Percentiles rank a stretch among this genome's conserved stretches.
Evolutionary conservation across 2,888 invertebrate species (phyloP).

Genomic region (Phania funesta): DNA sequence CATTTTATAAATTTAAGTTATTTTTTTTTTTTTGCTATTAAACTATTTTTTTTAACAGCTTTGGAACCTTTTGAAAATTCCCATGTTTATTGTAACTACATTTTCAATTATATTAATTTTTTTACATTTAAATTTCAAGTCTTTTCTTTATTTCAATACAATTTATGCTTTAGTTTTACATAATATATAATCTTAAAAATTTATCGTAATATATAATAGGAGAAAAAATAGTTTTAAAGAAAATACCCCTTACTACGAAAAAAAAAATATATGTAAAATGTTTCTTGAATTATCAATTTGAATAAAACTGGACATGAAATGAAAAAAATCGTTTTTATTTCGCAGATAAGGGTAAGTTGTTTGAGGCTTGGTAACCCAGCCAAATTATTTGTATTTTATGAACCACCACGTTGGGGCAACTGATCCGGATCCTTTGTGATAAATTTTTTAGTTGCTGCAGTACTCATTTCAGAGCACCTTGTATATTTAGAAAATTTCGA

Average conservation of each 20-base stretch:
- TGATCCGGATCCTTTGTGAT: too few relatives aligned
- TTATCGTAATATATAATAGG: slow-evolving; percentile 37
- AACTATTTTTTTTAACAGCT: background rate
- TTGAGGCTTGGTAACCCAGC: too few relatives aligned
- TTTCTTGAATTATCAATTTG: slow-evolving; percentile 47
- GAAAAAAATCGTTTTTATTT: background rate
- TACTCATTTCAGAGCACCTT: too few relatives aligned
- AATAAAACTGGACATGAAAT: slow-evolving; percentile 35
- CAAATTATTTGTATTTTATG: too few relatives aligned
- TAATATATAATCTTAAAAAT: slow-evolving; percentile 34
- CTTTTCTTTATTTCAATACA: background rate
- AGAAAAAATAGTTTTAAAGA: slow-evolving; percentile 27
- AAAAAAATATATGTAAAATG: slow-evolving; percentile 38
- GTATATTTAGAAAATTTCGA: too few relatives aligned
- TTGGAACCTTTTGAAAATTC: background rate
- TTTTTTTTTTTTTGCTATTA: background rate
- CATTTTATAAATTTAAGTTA: background rate
- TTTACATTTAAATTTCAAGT: background rate
- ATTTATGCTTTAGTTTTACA: background rate
- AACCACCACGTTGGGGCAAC: too few relatives aligned
- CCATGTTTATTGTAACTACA: background rate
- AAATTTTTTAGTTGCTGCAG: too few relatives aligned
- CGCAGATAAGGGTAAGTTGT: too few relatives aligned
- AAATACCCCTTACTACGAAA: slow-evolving; percentile 14
- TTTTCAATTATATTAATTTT: background rate